These are phyloP conservation scores for Sitta carolinensis DNA, from an alignment of 2,797 vertebrate genomes.

Conservation along the genomic window DNA sequence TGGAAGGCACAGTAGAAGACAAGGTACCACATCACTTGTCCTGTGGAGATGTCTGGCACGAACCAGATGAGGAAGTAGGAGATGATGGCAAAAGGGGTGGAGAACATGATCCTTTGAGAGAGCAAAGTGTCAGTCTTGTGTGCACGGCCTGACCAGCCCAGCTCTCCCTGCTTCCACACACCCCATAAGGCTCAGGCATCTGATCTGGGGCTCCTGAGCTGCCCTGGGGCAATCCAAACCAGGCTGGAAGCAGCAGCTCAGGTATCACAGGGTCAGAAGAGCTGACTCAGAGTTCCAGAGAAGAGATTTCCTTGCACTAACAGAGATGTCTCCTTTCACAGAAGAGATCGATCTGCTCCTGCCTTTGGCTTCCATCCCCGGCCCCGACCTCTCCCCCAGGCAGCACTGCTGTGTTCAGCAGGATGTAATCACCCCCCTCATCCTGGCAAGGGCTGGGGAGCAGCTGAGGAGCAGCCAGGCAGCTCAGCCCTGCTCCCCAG, in stretches of 20 bases:
- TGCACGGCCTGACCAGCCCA: background rate
- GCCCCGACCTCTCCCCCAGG: background rate
- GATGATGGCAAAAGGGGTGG: slow-evolving; percentile 87
- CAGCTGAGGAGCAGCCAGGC: background rate
- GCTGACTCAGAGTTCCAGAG: background rate
- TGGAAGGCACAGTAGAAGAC: slow-evolving; percentile 95
- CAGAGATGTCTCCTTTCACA: accelerated
- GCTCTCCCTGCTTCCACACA: background rate
- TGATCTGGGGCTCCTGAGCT: background rate
- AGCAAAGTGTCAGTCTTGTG: background rate
- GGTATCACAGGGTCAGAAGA: too few species aligned
- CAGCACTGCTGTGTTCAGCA: background rate
- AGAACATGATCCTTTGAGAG: slow-evolving; percentile 86
- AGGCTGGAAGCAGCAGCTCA: background rate
- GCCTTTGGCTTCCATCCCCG: background rate
- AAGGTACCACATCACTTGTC: slow-evolving; percentile 89
- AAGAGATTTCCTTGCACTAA: background rate
- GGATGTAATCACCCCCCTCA: background rate
- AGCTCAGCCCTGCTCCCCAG: background rate
- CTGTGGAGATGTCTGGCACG: slow-evolving; percentile 84
- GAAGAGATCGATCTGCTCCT: background rate
- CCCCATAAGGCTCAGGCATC: background rate
- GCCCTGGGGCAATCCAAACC: background rate
- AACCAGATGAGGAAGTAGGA: slow-evolving; percentile 93
- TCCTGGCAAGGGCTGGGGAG: background rate